Evolutionary conservation across 2,797 vertebrate genomes (phyloP).

Genomic region (Microcaecilia unicolor): DNA sequence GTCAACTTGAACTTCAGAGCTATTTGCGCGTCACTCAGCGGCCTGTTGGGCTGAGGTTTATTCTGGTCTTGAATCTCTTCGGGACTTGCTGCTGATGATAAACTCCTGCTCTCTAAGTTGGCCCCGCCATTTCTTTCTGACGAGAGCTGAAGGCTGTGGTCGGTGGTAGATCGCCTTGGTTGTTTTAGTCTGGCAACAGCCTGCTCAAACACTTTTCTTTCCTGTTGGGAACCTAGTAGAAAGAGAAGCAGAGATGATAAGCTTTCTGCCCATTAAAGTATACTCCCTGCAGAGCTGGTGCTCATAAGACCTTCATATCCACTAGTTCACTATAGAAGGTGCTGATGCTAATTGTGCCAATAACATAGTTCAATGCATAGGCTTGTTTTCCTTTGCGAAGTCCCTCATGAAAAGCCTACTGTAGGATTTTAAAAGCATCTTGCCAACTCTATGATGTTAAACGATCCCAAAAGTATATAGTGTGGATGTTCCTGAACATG

Average conservation of each 20-base stretch:
- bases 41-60: background rate
- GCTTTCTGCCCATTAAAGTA: accelerated
- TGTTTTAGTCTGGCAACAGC: constrained; percentile 31
- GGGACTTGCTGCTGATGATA: too few species aligned
- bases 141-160: accelerated
- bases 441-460: too few species aligned
- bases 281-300: background rate
- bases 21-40: constrained; percentile 21
- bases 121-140: background rate
- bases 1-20: constrained; percentile 57
- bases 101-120: too few species aligned
- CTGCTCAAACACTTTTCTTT: constrained; percentile 50
- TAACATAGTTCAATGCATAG: background rate
- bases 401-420: too few species aligned
- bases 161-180: background rate
- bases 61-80: background rate
- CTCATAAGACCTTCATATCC: background rate
- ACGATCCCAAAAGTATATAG: too few species aligned
- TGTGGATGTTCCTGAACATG: too few species aligned
- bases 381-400: background rate
- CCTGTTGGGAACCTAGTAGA: constrained; percentile 35
- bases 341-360: background rate
- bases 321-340: background rate
- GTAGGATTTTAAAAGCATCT: too few species aligned
- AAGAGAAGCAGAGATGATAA: too few species aligned